Evolutionary conservation across 1,140 invertebrate species (phyloP).

Genomic region (Chrysomallon squamiferum): DNA sequence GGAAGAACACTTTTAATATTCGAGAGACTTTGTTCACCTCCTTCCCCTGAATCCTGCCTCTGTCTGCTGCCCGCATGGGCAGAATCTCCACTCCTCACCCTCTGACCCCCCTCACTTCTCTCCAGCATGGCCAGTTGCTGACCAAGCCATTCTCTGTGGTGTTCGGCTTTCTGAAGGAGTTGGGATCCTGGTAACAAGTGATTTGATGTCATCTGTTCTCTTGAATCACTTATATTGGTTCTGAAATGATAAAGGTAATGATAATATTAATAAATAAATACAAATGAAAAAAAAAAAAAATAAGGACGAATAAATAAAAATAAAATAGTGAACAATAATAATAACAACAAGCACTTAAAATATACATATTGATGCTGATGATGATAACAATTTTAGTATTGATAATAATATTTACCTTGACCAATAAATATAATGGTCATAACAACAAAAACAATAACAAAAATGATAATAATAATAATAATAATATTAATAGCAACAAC

Average conservation of each 20-base stretch:
- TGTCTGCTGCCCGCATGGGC: background rate
- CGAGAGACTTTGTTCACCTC: background rate
- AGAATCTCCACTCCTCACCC: too few relatives aligned
- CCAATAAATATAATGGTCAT: background rate
- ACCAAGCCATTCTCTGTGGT: conserved; percentile 8
- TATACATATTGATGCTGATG: background rate
- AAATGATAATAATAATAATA: background rate
- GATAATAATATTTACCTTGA: background rate
- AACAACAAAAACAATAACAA: background rate
- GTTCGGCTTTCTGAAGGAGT: conserved; percentile 16
- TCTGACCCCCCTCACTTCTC: background rate
- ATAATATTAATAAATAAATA: background rate
- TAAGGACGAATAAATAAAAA: background rate
- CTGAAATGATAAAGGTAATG: too few relatives aligned
- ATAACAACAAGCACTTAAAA: background rate
- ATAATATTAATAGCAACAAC: background rate
- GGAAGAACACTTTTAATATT: background rate
- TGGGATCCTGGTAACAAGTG: background rate
- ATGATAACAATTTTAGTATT: background rate
- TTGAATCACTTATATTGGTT: background rate
- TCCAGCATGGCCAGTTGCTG: conserved; percentile 15
- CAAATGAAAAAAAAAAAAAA: background rate
- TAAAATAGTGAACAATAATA: background rate
- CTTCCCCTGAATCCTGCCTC: background rate
- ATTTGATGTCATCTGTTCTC: background rate